phyloP scores from a whole-genome alignment of 2,113 vertebrate species.

The Podarcis cretensis region DNA sequence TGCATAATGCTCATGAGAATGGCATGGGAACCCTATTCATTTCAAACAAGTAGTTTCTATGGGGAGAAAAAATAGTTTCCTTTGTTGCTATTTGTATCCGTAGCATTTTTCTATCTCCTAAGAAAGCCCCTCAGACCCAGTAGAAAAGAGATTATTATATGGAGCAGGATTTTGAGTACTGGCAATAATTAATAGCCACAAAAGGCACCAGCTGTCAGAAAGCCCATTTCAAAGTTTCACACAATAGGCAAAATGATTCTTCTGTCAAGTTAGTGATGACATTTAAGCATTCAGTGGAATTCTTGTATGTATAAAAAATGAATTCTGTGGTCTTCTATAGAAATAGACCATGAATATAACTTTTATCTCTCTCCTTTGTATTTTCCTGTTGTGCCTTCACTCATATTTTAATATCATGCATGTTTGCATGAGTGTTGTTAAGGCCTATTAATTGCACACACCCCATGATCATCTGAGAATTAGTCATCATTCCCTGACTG shows the following conservation, averaged over 20 bases:
- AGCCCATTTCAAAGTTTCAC: slow-evolving; percentile 55
- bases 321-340: slow-evolving; percentile 27
- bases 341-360: slow-evolving; percentile 14
- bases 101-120: background rate
- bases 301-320: slow-evolving; percentile 46
- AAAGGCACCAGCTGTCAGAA: slow-evolving; percentile 55
- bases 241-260: slow-evolving; percentile 57
- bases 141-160: slow-evolving; percentile 58
- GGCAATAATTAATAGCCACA: slow-evolving; percentile 59
- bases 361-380: background rate
- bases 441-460: background rate
- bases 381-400: background rate
- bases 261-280: slow-evolving; percentile 50
- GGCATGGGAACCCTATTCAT: background rate
- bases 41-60: background rate
- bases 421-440: background rate
- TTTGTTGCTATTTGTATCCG: background rate
- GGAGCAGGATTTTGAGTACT: slow-evolving; percentile 57
- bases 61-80: background rate
- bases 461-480: background rate
- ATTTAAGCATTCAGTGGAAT: slow-evolving; percentile 31
- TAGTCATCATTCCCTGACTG: background rate
- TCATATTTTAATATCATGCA: background rate
- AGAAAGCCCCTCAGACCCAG: background rate
- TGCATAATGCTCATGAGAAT: background rate